Evolutionary conservation across 2,113 vertebrate species (phyloP), one percentile per base, ranked within the genome.

Genomic region (Amphilophus citrinellus): DNA sequence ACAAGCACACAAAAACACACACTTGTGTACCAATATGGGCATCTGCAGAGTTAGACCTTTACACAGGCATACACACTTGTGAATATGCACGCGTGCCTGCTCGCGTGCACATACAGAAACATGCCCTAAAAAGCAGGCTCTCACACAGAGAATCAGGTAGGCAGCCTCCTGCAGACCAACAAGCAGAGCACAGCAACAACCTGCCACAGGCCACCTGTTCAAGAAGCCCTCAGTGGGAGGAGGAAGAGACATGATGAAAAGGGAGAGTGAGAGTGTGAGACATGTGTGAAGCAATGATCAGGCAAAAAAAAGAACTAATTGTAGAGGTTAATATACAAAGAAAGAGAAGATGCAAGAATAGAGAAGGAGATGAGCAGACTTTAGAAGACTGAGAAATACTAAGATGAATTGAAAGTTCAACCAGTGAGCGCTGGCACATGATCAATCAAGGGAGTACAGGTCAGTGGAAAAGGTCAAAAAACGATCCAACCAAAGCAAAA

Each of bases 171-270:
- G 91, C 87, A 84, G 91, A 85, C 89, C 90, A 83, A 87, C 92
- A 92, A 93, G 89, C 92, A 89, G 92, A 93, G 90, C 93, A 63
- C 89, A 89, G 92, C 88, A 76, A 80, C 91, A 88, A 87, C 89
- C 92, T 94, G 91, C 92, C 91, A 91, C 87, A 61, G 81, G 87
- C 93, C 93, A 94, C 94, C 94, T 95, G 93, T 90, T 94, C 91
- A 53, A 80, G 77, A 76, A 79, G 81, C 73, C 65, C 84, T 80
- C 84, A 7, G 79, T 61, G 88, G 80, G 86, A 44, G 84, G 78
- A 89, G 82, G 65, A 82, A 35, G 81, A 81, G 79, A 7, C 79
- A 22, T 88, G 88, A 92, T 83, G 66, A 84, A 86, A 84, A 76
- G 87, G 56, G 85, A 86, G 86, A 76, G 61, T 60, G 80, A 79